Conservation (phyloP, 2,888 invertebrate species). For the Chaetogeoica ovagalla region DNA sequence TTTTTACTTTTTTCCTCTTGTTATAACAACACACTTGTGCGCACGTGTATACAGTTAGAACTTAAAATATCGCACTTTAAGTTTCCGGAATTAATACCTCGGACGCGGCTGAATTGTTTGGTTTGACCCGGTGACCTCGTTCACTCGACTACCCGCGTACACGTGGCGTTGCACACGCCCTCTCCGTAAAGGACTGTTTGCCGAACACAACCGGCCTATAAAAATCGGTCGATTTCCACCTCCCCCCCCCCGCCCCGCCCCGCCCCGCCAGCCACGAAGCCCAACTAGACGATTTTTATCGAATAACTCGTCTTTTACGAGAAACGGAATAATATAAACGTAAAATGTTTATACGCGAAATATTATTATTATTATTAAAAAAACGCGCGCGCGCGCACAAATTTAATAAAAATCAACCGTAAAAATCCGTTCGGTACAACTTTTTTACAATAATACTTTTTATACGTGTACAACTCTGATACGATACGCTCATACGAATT, state of each 20-base stretch:
- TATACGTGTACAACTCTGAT: too few species aligned
- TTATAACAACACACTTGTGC: too few species aligned
- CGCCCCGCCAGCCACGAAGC: too few species aligned
- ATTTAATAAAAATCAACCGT: too few species aligned
- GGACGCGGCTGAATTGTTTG: slow-evolving; percentile 22
- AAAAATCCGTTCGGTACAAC: not conserved
- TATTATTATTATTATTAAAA: slow-evolving; percentile 16
- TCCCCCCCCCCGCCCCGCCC: not conserved
- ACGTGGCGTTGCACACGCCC: slow-evolving; percentile 34
- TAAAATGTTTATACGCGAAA: not conserved
- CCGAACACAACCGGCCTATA: slow-evolving; percentile 46
- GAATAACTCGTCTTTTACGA: slow-evolving; percentile 19
- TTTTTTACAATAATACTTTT: not conserved
- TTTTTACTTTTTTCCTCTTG: too few species aligned
- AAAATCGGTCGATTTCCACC: slow-evolving; percentile 39
- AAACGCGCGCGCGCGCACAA: too few species aligned
- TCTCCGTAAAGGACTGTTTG: slow-evolving; percentile 30
- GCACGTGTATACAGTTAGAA: too few species aligned
- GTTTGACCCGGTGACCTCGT: slow-evolving; percentile 52
- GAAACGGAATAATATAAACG: not conserved
- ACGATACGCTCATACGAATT: too few species aligned
- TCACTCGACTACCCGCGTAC: slow-evolving; percentile 23
- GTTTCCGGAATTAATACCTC: slow-evolving; percentile 18
- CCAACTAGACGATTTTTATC: slow-evolving; percentile 15
- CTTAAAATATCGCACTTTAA: not conserved